Percentiles rank a stretch among this genome's conserved stretches.
Evolutionary conservation across 2,113 vertebrate genomes (phyloP).

Genomic region (Pteropus alecto): DNA sequence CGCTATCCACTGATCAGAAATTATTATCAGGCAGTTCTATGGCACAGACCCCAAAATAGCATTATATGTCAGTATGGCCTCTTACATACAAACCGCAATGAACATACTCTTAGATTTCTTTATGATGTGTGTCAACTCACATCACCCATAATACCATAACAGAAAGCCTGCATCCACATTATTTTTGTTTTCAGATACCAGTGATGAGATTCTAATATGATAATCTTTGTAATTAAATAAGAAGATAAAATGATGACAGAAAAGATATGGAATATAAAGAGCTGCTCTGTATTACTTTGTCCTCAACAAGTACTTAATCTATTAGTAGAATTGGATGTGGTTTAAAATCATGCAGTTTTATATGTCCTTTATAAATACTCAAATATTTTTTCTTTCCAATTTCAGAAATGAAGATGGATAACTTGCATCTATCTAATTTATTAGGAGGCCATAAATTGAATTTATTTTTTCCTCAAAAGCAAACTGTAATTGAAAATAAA

Average conservation of each 20-base stretch:
- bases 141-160: neutral
- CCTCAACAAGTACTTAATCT: neutral
- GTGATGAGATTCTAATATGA: neutral
- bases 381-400: neutral
- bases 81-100: neutral
- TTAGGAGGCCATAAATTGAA: neutral
- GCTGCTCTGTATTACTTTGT: neutral
- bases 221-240: neutral
- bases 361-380: neutral
- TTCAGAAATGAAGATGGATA: neutral
- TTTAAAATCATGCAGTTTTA: neutral
- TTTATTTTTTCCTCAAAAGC: neutral
- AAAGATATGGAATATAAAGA: neutral
- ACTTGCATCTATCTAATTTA: neutral
- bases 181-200: neutral
- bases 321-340: neutral
- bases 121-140: neutral
- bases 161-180: neutral
- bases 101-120: neutral
- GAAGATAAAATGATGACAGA: neutral
- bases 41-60: neutral
- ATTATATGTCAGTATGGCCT: neutral
- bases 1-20: neutral
- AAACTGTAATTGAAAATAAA: neutral
- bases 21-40: neutral